phyloP scores from a whole-genome alignment of 2,888 invertebrate species.

The Mesorhabditis belari region DNA sequence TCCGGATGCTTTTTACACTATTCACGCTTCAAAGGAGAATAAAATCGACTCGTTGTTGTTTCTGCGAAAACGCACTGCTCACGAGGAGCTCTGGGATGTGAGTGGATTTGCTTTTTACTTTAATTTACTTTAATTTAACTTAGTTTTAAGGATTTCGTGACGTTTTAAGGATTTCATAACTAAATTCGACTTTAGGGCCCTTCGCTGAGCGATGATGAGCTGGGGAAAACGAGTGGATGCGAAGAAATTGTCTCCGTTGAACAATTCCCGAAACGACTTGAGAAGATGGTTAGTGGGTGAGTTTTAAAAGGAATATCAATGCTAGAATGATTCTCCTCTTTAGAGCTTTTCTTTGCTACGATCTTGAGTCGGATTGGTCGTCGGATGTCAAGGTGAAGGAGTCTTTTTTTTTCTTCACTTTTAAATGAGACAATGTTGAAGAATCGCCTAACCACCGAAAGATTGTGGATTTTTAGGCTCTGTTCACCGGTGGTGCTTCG shows the following conservation, averaged over 20 bases:
- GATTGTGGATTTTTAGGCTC: no score
- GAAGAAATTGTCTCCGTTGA: conserved; percentile 31
- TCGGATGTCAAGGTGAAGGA: background rate
- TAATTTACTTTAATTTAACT: no score
- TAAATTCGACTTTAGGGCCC: conserved; percentile 6
- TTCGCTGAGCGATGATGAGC: conserved; percentile 14
- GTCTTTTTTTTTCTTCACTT: no score
- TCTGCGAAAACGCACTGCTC: conserved; percentile 21
- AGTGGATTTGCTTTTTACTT: no score
- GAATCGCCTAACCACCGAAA: no score
- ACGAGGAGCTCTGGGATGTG: conserved; percentile 41
- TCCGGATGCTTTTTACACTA: conserved; percentile 28
- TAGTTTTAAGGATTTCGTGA: background rate
- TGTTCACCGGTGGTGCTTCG: background rate
- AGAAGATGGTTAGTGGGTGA: conserved; percentile 3
- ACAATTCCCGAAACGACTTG: conserved; percentile 23
- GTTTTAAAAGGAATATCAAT: conserved; percentile 1
- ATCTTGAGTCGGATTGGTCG: conserved; percentile 1
- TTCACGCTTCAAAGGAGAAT: conserved; percentile 8
- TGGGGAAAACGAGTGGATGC: conserved; percentile 26
- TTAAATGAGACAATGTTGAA: no score
- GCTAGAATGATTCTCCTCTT: background rate
- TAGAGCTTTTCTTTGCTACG: conserved; percentile 4
- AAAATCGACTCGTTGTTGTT: conserved; percentile 22
- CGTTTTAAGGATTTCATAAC: conserved; percentile 1